Evolutionary conservation across 2,113 vertebrate genomes (phyloP).

Genomic region (Corydoras sp.): DNA sequence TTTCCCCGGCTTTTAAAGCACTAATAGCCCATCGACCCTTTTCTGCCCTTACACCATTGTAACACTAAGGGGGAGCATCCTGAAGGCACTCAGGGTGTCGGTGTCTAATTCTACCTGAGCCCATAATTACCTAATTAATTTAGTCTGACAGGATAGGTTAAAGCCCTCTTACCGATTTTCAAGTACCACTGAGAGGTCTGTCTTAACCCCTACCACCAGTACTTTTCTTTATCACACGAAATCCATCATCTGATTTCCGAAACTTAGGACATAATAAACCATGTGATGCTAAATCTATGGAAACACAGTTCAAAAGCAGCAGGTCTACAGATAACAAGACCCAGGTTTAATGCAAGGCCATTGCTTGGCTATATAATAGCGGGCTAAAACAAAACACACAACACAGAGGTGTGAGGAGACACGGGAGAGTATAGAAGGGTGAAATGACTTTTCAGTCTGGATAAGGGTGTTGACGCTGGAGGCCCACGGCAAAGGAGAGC

Average conservation of each 20-base stretch:
- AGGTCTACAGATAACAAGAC: no score
- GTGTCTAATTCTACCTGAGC: conserved; percentile 64
- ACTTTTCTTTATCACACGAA: conserved; percentile 2
- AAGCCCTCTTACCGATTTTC: conserved; percentile 61
- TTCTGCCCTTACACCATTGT: conserved; percentile 30
- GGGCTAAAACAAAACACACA: conserved; percentile 28
- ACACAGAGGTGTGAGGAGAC: conserved; percentile 27
- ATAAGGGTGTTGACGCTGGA: conserved; percentile 47
- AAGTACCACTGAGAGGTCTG: conserved; percentile 48
- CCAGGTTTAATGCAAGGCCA: background rate
- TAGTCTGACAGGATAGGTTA: conserved; percentile 66
- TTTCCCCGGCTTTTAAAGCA: background rate
- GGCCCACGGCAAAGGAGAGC: conserved; percentile 34
- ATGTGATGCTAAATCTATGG: no score
- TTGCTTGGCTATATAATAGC: conserved; percentile 2
- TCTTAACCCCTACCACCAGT: conserved; percentile 33
- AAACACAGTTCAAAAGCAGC: background rate
- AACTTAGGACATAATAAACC: background rate
- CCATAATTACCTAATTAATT: conserved; percentile 70
- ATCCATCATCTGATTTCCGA: conserved; percentile 18
- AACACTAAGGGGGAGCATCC: conserved; percentile 44
- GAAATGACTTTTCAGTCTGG: conserved; percentile 31
- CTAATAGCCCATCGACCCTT: conserved; percentile 35
- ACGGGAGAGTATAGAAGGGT: conserved; percentile 20
- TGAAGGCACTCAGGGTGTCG: conserved; percentile 57